Evolutionary conservation across 2,113 vertebrate species (phyloP).

Genomic region (Cromileptes altivelis): DNA sequence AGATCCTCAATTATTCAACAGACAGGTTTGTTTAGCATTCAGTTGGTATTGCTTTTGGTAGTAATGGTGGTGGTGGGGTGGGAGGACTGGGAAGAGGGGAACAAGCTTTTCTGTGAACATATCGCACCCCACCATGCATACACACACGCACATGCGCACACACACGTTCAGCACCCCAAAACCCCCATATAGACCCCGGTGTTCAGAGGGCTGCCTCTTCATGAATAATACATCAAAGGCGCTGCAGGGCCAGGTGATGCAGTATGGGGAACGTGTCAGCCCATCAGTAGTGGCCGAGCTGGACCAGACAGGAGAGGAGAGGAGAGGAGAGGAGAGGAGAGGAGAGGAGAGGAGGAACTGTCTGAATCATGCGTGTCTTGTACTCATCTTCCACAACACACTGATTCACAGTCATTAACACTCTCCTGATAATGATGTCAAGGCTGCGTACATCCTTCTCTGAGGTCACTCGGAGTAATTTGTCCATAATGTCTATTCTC

Average conservation of each 20-base stretch:
- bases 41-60: conserved; percentile 79
- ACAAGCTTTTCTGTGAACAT: conserved; percentile 48
- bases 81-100: conserved; percentile 64
- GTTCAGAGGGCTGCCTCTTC: conserved; percentile 71
- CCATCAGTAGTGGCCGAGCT: conserved; percentile 70
- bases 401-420: conserved; percentile 47
- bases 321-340: conserved; percentile 2
- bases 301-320: conserved; percentile 39
- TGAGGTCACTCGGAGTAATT: conserved; percentile 57
- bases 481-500: conserved; percentile 37
- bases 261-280: conserved; percentile 75
- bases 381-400: conserved; percentile 34
- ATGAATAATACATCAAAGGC: conserved; percentile 85
- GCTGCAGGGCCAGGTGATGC: conserved; percentile 80
- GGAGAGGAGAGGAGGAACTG: background rate
- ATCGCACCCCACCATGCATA: conserved; percentile 10
- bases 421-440: conserved; percentile 55
- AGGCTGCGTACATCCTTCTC: conserved; percentile 14
- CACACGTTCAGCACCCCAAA: conserved; percentile 39
- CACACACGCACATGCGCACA: conserved; percentile 1
- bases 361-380: conserved; percentile 14
- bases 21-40: conserved; percentile 86
- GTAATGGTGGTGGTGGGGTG: conserved; percentile 57
- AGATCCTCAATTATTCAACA: conserved; percentile 85
- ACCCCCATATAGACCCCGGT: conserved; percentile 69